These are phyloP conservation scores for Sturnira hondurensis DNA, from an alignment of 2,113 vertebrate species.

Conservation along the genomic window DNA sequence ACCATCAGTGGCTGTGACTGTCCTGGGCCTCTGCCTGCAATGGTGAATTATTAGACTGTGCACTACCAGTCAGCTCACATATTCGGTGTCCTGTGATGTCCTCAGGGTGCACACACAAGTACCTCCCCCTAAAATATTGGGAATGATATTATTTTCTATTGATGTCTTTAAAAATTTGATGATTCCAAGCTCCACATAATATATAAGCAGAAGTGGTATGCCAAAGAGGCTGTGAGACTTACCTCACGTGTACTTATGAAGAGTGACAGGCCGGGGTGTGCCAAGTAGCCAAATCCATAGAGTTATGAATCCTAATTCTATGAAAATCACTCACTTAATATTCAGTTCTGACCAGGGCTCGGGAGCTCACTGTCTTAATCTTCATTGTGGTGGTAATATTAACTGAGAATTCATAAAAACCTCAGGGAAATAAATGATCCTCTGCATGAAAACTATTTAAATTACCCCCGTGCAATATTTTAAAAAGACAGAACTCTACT, in stretches of 20 bases:
- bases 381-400: slow-evolving; percentile 19
- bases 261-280: not conserved
- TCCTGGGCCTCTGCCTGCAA: fast-evolving
- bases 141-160: not conserved
- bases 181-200: not conserved
- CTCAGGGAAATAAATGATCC: slow-evolving; percentile 23
- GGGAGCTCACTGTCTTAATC: not conserved
- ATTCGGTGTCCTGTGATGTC: not conserved
- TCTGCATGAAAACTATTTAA: slow-evolving; percentile 18
- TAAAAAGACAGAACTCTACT: not conserved
- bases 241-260: not conserved
- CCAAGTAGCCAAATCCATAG: not conserved
- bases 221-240: not conserved
- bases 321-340: slow-evolving; percentile 36
- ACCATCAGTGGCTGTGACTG: not conserved
- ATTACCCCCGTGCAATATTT: not conserved
- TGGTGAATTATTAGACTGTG: not conserved
- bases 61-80: not conserved
- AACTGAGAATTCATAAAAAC: slow-evolving; percentile 20
- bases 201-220: not conserved
- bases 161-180: not conserved
- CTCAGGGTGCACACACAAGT: not conserved
- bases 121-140: not conserved
- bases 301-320: not conserved
- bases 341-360: not conserved